Evolutionary conservation across 2,113 vertebrate species (phyloP).

Genomic region (Pseudolaguvia tuberculata): DNA sequence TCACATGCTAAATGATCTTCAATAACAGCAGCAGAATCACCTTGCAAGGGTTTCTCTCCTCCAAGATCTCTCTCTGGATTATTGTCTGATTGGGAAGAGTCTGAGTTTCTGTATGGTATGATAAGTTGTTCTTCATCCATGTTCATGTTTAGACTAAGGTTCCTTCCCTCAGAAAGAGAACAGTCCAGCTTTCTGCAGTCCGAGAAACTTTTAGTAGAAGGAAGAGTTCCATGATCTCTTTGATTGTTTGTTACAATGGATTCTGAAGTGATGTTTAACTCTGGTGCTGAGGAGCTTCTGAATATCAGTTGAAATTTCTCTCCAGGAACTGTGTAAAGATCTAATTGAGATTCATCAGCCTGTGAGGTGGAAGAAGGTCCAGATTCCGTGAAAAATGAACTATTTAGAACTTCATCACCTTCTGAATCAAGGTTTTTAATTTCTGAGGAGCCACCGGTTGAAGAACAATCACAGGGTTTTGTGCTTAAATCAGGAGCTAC

Average conservation of each 20-base stretch:
- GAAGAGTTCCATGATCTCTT: not conserved
- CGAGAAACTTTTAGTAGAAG: not conserved
- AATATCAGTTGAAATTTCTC: not conserved
- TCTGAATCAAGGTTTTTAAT: not conserved
- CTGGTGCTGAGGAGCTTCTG: slow-evolving; percentile 1
- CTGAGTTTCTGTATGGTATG: not conserved
- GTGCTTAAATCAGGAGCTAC: not conserved
- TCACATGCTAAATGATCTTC: not conserved
- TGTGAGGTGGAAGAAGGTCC: slow-evolving; percentile 24
- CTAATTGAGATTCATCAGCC: not conserved
- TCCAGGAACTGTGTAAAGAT: not conserved
- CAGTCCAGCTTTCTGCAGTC: not conserved
- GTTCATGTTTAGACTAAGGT: not conserved
- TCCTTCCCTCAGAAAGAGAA: not conserved
- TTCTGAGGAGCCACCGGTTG: not conserved
- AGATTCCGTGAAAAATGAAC: slow-evolving; percentile 26
- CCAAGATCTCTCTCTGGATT: not conserved
- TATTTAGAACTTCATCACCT: not conserved
- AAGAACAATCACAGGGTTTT: not conserved
- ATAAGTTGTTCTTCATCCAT: not conserved
- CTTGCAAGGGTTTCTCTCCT: not conserved
- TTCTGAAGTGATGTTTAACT: not conserved
- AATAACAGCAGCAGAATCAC: not conserved
- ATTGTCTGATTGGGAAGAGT: not conserved
- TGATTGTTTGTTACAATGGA: not conserved